Percentiles rank a stretch among this genome's conserved stretches.
Evolutionary conservation across 2,113 vertebrate genomes (phyloP).

Genomic region (Porphyrio hochstetteri): DNA sequence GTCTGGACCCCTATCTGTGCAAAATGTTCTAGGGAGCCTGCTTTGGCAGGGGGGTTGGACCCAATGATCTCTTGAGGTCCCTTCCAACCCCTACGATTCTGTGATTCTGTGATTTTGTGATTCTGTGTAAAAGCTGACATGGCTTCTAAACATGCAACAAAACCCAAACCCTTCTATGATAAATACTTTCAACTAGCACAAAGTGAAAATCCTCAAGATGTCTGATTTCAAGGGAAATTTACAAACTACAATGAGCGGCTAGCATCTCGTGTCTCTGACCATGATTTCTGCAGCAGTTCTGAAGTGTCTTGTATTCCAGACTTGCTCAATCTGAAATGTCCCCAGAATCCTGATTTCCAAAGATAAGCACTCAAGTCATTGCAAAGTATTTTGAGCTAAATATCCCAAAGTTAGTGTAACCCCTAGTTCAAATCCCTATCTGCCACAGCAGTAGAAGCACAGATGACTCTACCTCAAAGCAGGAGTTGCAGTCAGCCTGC

Average conservation of each 20-base stretch:
- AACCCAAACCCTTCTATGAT: too few species aligned
- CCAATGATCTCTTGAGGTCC: too few species aligned
- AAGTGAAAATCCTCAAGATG: not conserved
- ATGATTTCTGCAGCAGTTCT: not conserved
- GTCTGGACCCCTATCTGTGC: too few species aligned
- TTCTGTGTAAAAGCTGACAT: conserved; percentile 28
- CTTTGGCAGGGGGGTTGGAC: too few species aligned
- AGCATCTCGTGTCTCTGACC: not conserved
- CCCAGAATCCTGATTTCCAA: not conserved
- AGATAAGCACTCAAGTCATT: not conserved
- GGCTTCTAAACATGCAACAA: not conserved
- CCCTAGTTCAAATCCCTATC: not conserved
- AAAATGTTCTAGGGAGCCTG: too few species aligned
- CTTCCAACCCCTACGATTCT: too few species aligned
- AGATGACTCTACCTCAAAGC: fast-evolving
- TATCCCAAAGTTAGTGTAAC: not conserved
- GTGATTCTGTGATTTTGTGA: too few species aligned
- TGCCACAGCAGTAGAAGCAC: not conserved
- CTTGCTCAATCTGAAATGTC: not conserved
- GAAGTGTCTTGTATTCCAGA: not conserved
- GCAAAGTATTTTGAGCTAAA: not conserved
- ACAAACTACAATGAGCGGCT: not conserved
- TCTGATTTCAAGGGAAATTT: not conserved
- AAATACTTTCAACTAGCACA: not conserved
- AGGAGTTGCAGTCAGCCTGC: not conserved